These are phyloP conservation scores for Pachycephala philippinensis DNA, from an alignment of 2,113 vertebrate genomes.

Conservation along the genomic window DNA sequence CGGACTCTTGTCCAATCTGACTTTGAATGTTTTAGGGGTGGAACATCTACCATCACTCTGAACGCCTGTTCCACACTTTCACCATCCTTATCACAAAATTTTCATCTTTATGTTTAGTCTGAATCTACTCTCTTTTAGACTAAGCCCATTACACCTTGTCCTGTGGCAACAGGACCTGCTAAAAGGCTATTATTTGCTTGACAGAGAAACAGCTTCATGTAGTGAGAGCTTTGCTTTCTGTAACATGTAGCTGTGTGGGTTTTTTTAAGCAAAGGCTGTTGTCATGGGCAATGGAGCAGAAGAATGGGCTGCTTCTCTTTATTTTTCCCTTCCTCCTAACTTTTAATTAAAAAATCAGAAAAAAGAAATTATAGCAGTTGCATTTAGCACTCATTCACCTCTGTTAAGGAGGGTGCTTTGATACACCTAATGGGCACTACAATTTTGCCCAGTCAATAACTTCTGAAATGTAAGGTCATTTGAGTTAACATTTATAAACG, in stretches of 20 bases:
- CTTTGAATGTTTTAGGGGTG: not conserved
- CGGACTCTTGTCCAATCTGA: not conserved
- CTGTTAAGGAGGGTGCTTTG: not conserved
- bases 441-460: not conserved
- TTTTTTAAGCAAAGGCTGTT: not conserved
- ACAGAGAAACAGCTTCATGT: not conserved
- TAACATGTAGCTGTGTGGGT: not conserved
- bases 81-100: not conserved
- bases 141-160: not conserved
- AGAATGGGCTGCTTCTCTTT: not conserved
- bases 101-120: not conserved
- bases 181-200: not conserved
- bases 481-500: not conserved
- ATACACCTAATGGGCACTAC: not conserved
- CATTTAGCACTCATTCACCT: not conserved
- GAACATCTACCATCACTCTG: not conserved
- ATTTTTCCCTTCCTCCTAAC: not conserved
- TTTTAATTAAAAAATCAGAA: not conserved
- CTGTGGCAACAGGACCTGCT: not conserved
- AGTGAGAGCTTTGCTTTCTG: not conserved
- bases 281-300: not conserved
- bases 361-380: not conserved
- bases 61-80: not conserved
- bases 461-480: not conserved
- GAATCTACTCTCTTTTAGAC: not conserved